phyloP scores from a whole-genome alignment of 1,140 invertebrate genomes.

The Neoseiulus cucumeris region DNA sequence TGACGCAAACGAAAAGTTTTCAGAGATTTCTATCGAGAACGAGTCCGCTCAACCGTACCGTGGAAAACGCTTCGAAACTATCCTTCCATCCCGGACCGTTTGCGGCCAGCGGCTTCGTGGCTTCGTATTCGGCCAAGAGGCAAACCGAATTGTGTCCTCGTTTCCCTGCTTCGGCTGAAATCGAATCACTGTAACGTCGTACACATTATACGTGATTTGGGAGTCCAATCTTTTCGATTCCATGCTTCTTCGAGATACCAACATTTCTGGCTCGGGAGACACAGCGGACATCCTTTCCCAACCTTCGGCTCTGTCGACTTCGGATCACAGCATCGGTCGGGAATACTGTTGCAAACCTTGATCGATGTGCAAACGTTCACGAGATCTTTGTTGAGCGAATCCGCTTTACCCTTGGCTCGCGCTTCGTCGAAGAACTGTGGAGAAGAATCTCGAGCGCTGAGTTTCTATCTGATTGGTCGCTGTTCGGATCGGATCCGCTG shows the following conservation, averaged over 20 bases:
- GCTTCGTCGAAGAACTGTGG: conserved; percentile 5
- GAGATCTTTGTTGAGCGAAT: neutral
- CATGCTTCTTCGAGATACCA: neutral
- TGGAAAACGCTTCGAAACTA: neutral
- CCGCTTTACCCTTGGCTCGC: neutral
- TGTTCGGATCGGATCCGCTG: too few species aligned
- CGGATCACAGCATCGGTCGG: neutral
- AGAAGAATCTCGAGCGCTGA: too few species aligned
- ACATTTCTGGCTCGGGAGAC: neutral
- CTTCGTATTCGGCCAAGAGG: neutral
- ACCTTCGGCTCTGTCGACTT: neutral
- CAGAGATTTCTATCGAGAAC: neutral
- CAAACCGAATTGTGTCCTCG: neutral
- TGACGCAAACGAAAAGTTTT: neutral
- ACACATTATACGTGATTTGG: too few species aligned
- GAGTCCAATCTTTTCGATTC: too few species aligned
- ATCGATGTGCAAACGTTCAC: conserved; percentile 8
- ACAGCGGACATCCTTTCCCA: conserved; percentile 1
- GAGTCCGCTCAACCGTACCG: neutral
- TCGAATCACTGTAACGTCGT: too few species aligned
- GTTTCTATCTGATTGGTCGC: too few species aligned
- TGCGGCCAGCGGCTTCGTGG: neutral
- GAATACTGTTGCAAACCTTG: neutral
- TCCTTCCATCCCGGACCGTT: neutral
- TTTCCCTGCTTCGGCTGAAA: neutral